Evolutionary conservation across 1,140 invertebrate genomes (phyloP).

Genomic region (Drosophila truncata): DNA sequence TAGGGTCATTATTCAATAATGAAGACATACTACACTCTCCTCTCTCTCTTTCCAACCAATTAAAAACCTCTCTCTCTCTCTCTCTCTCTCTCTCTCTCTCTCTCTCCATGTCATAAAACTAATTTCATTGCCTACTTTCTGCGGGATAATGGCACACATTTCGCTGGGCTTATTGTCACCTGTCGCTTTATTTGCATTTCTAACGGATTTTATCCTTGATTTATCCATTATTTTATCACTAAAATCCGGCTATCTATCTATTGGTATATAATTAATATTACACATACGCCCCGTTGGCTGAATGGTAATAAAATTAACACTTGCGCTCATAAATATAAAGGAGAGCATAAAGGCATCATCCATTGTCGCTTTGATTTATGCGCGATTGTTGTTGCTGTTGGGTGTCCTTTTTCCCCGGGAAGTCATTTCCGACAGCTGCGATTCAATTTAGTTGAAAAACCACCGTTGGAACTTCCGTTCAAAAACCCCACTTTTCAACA

Average conservation of each 20-base stretch:
- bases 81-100: no score
- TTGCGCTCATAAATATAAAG: slow-evolving; percentile 71
- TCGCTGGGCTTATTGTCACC: slow-evolving; percentile 1
- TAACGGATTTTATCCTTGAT: slow-evolving; percentile 7
- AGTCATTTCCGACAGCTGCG: slow-evolving; percentile 24
- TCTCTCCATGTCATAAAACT: slow-evolving; percentile 35
- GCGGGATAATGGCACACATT: slow-evolving; percentile 32
- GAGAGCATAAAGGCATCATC: slow-evolving; percentile 33
- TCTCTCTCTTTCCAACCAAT: background rate
- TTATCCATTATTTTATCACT: slow-evolving; percentile 29
- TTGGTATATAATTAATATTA: slow-evolving; percentile 72
- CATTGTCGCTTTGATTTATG: slow-evolving; percentile 45
- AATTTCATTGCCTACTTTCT: slow-evolving; percentile 67
- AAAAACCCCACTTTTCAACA: slow-evolving; percentile 23
- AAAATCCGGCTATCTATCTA: slow-evolving; percentile 36
- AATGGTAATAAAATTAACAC: slow-evolving; percentile 78
- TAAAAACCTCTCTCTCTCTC: background rate
- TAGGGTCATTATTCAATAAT: slow-evolving; percentile 69
- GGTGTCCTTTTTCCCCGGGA: background rate
- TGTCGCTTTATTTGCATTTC: slow-evolving; percentile 34
- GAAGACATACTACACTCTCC: slow-evolving; percentile 19
- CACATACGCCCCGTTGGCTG: slow-evolving; percentile 46
- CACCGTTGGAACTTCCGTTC: slow-evolving; percentile 19
- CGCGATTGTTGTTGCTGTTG: background rate
- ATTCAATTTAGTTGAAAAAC: slow-evolving; percentile 30